Evolutionary conservation across 2,888 invertebrate genomes (phyloP).

Genomic region (Ommatoiulus sabulosus): DNA sequence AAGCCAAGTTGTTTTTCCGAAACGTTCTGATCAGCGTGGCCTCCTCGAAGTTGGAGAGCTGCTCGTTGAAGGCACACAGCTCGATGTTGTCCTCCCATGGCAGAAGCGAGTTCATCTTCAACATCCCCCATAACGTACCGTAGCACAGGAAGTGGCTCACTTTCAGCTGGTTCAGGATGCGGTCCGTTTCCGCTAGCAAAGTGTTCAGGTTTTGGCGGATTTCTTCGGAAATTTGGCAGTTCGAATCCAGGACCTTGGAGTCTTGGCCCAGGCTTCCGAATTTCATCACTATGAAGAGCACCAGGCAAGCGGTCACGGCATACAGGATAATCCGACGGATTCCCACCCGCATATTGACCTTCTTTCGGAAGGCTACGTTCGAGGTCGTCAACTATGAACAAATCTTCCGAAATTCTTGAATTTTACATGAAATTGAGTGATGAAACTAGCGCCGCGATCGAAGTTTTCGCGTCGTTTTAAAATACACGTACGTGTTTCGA

Average conservation of each 20-base stretch:
- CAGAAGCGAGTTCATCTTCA: conserved; percentile 70
- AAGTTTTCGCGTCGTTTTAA: too few relatives aligned
- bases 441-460: too few relatives aligned
- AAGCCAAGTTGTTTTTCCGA: conserved; percentile 68
- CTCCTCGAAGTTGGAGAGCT: conserved; percentile 67
- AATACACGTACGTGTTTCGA: too few relatives aligned
- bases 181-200: conserved; percentile 67
- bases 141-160: conserved; percentile 73
- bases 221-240: conserved; percentile 54
- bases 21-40: conserved; percentile 70
- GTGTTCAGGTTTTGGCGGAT: conserved; percentile 64
- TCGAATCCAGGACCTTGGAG: conserved; percentile 37
- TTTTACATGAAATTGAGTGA: too few relatives aligned
- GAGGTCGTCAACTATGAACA: too few relatives aligned
- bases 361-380: too few relatives aligned
- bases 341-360: conserved; percentile 32
- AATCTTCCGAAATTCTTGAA: too few relatives aligned
- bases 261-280: not conserved
- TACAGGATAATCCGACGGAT: not conserved
- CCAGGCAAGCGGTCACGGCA: not conserved
- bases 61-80: conserved; percentile 71
- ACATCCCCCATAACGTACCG: conserved; percentile 73
- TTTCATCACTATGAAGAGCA: not conserved
- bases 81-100: conserved; percentile 73
- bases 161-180: conserved; percentile 68